Base-by-base conservation (phyloP, 2,797 vertebrate genomes). In the Tragelaphus oryx region DNA sequence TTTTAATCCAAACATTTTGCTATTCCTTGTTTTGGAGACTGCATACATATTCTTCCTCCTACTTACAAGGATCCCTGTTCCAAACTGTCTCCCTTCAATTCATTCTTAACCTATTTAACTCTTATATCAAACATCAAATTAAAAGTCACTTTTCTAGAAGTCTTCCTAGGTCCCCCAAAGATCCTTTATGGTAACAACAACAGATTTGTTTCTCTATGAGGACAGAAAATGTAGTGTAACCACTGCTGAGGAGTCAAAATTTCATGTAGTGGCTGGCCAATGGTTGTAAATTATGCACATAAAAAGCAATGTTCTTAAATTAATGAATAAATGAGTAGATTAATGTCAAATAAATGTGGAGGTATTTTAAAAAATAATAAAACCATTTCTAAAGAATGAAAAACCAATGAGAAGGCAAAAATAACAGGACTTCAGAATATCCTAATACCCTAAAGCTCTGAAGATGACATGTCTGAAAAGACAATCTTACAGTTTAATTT, bases 81-180 rank as follows among this genome's bases (percentile, higher is more conserved):
- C n/a, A 95, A 87, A 59, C 2, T 26, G 17, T 93, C 22, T 75
- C 37, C 54, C 57, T 96, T 28, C 55, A 93, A 90, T 33, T 12
- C 11, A 9, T 92, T 83, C n/a, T 93, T 76, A 37, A n/a, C 4
- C 71, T 95, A 87, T 90, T 92, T 95, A 89, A 57, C 14, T 79
- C 24, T 81, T 79, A 80, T 75, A 71, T 95, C 24, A 95, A 93
- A 37, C 76, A 86, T 60, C 50, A 89, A 75, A 76, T 86, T 92
- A 95, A 95, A 95, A 93, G 79, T 59, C 6, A 80, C 3, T 80
- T 94, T 85, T 87, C 86, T 88, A 89, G 28, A 96, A 89, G 28
- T 1, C 18, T 91, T 93, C 30, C 50, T 92, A 52, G 7, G 12
- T 7, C 26, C 10, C 33, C 8, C 5, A 60, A 76, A 55, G 12